phyloP scores from a whole-genome alignment of 2,888 invertebrate species.

The Crepidodera aurea region DNA sequence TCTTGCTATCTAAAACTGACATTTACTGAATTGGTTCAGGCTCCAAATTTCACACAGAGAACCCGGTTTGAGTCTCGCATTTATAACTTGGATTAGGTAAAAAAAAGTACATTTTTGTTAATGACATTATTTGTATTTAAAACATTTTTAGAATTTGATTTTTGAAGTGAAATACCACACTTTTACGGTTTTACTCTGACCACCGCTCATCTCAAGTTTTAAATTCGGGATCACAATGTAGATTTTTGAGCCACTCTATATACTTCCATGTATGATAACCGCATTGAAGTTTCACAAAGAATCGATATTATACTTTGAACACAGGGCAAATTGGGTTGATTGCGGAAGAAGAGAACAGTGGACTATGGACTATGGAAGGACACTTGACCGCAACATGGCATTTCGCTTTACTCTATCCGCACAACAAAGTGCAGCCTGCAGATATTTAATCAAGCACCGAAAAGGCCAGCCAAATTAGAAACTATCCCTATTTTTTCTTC shows the following conservation, averaged over 20 bases:
- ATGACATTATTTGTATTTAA: too few species aligned
- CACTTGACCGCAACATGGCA: slow-evolving; percentile 47
- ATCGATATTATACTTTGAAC: slow-evolving; percentile 32
- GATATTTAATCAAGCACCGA: slow-evolving; percentile 41
- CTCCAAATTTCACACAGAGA: too few species aligned
- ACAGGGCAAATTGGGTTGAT: slow-evolving; percentile 38
- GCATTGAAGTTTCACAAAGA: slow-evolving; percentile 24
- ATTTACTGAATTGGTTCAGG: too few species aligned
- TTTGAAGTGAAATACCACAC: too few species aligned
- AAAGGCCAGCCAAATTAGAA: slow-evolving; percentile 20
- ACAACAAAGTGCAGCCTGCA: slow-evolving; percentile 38
- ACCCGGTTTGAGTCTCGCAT: too few species aligned
- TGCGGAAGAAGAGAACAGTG: slow-evolving; percentile 44
- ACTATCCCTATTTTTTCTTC: slow-evolving; percentile 4
- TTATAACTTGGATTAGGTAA: too few species aligned
- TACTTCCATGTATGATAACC: slow-evolving; percentile 1
- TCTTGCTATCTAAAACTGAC: too few species aligned
- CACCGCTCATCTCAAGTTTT: too few species aligned
- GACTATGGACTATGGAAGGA: slow-evolving; percentile 27
- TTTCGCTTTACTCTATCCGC: slow-evolving; percentile 43
- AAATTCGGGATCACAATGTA: too few species aligned
- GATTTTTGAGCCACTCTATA: not conserved
- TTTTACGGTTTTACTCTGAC: too few species aligned
- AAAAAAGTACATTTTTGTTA: too few species aligned
- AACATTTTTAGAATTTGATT: too few species aligned